phyloP scores from a whole-genome alignment of 1,140 invertebrate genomes.

The Zaprionus ghesquierei region DNA sequence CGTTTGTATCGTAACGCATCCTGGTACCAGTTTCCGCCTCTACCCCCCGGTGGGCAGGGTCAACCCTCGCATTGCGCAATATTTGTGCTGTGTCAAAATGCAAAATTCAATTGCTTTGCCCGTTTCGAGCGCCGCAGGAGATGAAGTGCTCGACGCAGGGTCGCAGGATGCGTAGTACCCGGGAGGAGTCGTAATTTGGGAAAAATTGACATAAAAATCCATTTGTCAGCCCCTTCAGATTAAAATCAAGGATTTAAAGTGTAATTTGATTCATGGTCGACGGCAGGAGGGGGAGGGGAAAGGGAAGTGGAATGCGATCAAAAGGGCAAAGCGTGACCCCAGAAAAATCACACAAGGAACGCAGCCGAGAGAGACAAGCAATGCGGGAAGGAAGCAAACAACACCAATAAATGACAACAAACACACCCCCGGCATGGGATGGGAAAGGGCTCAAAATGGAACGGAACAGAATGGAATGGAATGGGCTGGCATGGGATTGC shows the following conservation, averaged over 20 bases:
- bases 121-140: conserved; percentile 42
- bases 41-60: neutral
- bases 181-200: conserved; percentile 46
- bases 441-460: neutral
- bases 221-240: conserved; percentile 82
- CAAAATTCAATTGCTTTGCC: conserved; percentile 79
- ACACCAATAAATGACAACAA: conserved; percentile 81
- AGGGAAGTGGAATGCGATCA: conserved; percentile 42
- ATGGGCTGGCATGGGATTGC: conserved; percentile 24
- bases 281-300: neutral
- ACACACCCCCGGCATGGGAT: conserved; percentile 73
- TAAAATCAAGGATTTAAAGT: conserved; percentile 82
- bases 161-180: neutral
- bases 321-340: conserved; percentile 79
- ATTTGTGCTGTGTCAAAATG: conserved; percentile 67
- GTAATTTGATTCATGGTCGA: conserved; percentile 79
- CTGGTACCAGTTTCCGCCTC: neutral
- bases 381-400: conserved; percentile 26
- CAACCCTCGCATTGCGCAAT: conserved; percentile 23
- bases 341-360: conserved; percentile 70
- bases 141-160: neutral
- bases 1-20: conserved; percentile 4
- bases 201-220: conserved; percentile 78
- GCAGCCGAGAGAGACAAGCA: neutral
- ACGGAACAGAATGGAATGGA: neutral